Conservation (phyloP, 2,797 vertebrate genomes). For the Artibeus jamaicensis region DNA sequence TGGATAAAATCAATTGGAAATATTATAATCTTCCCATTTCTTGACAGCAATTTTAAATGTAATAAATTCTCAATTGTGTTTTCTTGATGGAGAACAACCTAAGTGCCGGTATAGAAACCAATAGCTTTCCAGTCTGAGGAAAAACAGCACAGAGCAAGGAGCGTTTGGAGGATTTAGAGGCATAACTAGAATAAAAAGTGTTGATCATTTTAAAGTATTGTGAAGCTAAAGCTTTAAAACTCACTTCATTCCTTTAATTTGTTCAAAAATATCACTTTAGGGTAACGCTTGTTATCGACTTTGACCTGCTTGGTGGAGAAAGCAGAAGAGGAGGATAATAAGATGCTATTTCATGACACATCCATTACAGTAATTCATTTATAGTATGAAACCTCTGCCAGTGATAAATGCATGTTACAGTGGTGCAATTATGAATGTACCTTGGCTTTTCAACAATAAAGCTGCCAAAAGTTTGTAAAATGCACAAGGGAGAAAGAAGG, state of each 20-base stretch:
- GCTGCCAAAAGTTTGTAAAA: conserved; percentile 78
- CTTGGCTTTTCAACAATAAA: conserved; percentile 79
- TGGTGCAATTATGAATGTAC: conserved; percentile 80
- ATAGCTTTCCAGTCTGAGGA: not conserved
- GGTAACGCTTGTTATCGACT: conserved; percentile 66
- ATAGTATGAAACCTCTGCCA: conserved; percentile 70
- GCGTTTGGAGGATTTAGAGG: not conserved
- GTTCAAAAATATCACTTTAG: conserved; percentile 66
- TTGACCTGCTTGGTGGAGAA: conserved; percentile 78
- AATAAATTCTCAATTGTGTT: conserved; percentile 44
- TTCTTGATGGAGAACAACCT: conserved; percentile 22
- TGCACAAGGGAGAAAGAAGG: conserved; percentile 60
- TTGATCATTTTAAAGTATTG: conserved; percentile 70
- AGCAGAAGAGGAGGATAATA: conserved; percentile 78
- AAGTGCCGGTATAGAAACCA: not conserved
- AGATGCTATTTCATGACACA: conserved; percentile 79
- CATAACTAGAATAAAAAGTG: not conserved
- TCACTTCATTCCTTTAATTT: conserved; percentile 75
- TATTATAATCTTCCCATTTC: not conserved
- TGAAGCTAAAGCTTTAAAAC: conserved; percentile 58
- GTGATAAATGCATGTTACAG: conserved; percentile 78
- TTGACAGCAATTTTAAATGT: conserved; percentile 41
- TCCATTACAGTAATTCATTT: conserved; percentile 82
- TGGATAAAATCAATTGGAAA: not conserved
- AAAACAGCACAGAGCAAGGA: not conserved